Conservation (phyloP, 1,140 invertebrate genomes). For the Paraescarpia echinospica region DNA sequence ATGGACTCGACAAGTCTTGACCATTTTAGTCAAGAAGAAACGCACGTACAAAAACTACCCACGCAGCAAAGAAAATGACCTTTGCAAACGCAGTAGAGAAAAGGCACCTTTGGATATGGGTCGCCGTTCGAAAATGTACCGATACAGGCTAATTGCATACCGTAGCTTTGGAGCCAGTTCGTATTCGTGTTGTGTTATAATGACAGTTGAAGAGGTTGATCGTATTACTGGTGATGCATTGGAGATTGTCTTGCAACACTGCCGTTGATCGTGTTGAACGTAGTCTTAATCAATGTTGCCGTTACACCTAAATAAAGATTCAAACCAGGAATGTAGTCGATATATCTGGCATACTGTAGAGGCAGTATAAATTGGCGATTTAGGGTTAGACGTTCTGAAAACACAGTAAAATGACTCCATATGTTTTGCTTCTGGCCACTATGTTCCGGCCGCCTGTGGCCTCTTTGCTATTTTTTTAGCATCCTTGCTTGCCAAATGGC, state of each 20-base stretch:
- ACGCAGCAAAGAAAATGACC: background rate
- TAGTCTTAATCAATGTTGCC: background rate
- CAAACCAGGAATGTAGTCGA: background rate
- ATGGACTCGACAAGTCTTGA: background rate
- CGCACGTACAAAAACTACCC: background rate
- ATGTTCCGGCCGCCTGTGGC: background rate
- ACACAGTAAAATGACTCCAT: background rate
- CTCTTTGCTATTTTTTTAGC: too few species aligned
- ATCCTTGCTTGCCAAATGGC: too few species aligned
- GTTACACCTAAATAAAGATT: background rate
- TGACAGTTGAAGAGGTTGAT: background rate
- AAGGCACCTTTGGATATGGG: background rate
- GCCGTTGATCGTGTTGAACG: background rate
- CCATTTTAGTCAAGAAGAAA: background rate
- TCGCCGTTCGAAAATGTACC: background rate
- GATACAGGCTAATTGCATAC: background rate
- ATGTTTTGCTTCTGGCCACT: background rate
- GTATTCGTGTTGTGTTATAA: background rate
- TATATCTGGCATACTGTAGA: background rate
- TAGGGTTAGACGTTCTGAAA: background rate
- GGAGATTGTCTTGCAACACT: background rate
- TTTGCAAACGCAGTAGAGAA: background rate
- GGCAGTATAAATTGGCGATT: background rate
- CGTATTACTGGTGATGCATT: background rate
- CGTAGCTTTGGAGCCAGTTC: background rate